Conservation (phyloP, 2,888 invertebrate genomes). For the Chydorus sphaericus region DNA sequence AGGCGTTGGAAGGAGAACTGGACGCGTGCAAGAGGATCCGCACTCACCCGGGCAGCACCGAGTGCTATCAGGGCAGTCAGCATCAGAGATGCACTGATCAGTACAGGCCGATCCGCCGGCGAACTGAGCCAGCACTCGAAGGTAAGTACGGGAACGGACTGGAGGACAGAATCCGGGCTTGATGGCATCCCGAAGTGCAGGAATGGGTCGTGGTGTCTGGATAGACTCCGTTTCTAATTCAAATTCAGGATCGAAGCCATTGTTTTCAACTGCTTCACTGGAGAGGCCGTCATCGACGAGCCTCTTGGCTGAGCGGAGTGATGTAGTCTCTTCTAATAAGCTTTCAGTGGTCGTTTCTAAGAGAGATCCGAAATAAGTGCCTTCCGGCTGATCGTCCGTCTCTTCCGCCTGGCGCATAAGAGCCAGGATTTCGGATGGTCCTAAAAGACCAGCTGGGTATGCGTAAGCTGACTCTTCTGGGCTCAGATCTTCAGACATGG, state of each 20-base stretch:
- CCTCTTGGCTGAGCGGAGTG: not conserved
- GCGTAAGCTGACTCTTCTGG: not conserved
- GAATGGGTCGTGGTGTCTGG: not conserved
- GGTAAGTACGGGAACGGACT: constrained; percentile 20
- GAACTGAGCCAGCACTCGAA: constrained; percentile 20
- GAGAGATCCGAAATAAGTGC: not conserved
- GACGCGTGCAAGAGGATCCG: constrained; percentile 21
- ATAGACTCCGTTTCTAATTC: not conserved
- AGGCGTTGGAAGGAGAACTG: constrained; percentile 15
- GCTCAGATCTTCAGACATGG: not conserved
- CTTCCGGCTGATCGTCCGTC: not conserved
- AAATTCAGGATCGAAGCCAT: not conserved
- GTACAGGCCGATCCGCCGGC: constrained; percentile 18
- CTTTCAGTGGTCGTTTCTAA: not conserved
- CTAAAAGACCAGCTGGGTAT: not conserved
- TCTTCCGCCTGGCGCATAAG: not conserved
- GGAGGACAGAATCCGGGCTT: constrained; percentile 22
- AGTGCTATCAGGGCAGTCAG: constrained; percentile 21
- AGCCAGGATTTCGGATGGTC: not conserved
- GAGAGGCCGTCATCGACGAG: not conserved
- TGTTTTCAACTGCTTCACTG: not conserved
- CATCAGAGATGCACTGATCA: constrained; percentile 22
- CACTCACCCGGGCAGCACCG: constrained; percentile 24
- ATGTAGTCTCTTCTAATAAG: not conserved
- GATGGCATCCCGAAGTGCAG: constrained; percentile 14